These are phyloP conservation scores for Sitta carolinensis DNA, from an alignment of 2,797 vertebrate species.

Conservation along the genomic window DNA sequence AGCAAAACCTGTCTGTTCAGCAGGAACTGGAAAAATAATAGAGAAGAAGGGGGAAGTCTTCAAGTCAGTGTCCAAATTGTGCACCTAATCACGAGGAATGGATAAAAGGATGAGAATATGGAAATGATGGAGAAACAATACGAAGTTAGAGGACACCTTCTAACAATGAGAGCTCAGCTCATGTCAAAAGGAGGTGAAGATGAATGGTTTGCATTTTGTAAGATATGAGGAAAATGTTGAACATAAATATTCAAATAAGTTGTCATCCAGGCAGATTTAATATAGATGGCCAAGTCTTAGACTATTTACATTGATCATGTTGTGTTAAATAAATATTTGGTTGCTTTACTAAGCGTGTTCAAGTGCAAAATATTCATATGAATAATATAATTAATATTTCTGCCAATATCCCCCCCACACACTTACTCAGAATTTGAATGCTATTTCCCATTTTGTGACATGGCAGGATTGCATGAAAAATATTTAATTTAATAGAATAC, in stretches of 20 bases:
- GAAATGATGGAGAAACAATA: background rate
- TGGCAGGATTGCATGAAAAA: background rate
- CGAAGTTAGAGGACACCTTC: background rate
- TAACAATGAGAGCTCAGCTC: background rate
- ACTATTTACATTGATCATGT: background rate
- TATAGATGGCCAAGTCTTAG: background rate
- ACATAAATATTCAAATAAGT: background rate
- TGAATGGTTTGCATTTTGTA: background rate
- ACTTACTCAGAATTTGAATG: background rate
- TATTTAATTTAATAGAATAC: background rate
- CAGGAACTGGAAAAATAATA: background rate
- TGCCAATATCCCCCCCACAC: background rate
- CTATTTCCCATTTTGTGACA: background rate
- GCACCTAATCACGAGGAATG: background rate
- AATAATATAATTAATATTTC: background rate
- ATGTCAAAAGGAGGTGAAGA: background rate
- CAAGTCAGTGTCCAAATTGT: background rate
- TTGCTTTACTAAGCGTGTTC: background rate
- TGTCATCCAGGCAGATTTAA: background rate
- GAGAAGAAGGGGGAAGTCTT: background rate
- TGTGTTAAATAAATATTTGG: background rate
- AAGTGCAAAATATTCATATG: background rate
- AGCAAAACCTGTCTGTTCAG: background rate
- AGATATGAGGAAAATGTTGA: background rate
- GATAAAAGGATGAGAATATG: background rate